Evolutionary conservation across 2,113 vertebrate species (phyloP).

Genomic region (Chloebia gouldiae): DNA sequence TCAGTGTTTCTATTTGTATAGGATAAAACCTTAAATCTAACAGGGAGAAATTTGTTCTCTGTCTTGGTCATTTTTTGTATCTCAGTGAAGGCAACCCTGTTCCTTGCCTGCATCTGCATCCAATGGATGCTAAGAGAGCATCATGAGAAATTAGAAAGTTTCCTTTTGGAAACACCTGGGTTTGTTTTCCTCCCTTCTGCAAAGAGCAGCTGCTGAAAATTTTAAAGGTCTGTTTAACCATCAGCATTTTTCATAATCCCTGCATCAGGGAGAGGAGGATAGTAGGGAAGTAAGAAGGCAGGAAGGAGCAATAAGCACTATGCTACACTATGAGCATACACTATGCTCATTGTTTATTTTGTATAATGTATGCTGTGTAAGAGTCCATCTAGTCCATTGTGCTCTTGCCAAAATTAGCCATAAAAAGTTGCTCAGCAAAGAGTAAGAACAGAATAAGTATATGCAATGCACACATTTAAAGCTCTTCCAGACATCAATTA

Average conservation of each 20-base stretch:
- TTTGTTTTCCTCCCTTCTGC: background rate
- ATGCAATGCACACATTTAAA: background rate
- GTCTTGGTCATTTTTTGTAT: background rate
- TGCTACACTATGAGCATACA: background rate
- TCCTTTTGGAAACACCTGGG: background rate
- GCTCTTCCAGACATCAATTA: background rate
- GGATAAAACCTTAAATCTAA: background rate
- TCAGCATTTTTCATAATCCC: background rate
- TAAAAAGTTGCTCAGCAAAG: background rate
- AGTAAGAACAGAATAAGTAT: background rate
- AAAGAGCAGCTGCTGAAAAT: background rate
- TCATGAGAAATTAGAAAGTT: background rate
- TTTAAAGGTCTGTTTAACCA: background rate
- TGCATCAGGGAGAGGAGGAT: background rate
- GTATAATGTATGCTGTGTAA: background rate
- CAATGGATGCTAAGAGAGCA: background rate
- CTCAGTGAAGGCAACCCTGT: background rate
- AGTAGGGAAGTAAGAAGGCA: background rate
- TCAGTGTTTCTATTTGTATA: background rate
- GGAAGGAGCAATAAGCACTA: background rate
- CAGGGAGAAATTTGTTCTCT: background rate
- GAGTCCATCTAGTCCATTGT: background rate
- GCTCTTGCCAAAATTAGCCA: background rate
- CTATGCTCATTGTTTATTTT: background rate
- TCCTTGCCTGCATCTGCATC: background rate